These are phyloP conservation scores for Hiodon tergisus DNA, from an alignment of 2,113 vertebrate species.

Conservation along the genomic window DNA sequence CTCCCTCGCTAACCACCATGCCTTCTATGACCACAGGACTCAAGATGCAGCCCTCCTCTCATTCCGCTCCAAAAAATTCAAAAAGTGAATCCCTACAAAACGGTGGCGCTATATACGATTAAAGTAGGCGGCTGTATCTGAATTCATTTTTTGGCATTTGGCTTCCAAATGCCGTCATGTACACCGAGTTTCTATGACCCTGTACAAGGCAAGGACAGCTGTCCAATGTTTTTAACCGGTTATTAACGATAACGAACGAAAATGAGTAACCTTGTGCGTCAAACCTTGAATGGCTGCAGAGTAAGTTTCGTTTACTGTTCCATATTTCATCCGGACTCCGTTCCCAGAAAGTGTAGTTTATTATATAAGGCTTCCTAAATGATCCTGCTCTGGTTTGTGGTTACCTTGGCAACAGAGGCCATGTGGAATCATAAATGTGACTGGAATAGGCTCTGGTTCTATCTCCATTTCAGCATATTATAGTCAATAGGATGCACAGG, in stretches of 20 bases:
- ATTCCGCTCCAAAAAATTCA: no score
- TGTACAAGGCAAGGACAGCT: no score
- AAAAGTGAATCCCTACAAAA: no score
- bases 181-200: no score
- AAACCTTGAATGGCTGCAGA: neutral
- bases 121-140: no score
- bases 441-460: neutral
- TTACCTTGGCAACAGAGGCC: slow-evolving; percentile 18
- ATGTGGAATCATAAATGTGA: neutral
- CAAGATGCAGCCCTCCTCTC: neutral
- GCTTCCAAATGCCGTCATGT: no score
- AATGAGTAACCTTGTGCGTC: neutral
- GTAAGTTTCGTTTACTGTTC: slow-evolving; percentile 8
- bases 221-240: no score
- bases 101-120: no score
- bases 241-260: neutral
- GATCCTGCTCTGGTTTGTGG: slow-evolving; percentile 13
- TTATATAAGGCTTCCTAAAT: slow-evolving; percentile 16
- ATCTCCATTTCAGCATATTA: no score
- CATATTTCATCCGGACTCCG: slow-evolving; percentile 2
- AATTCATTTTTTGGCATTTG: no score
- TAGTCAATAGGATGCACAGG: no score
- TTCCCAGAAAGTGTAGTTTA: slow-evolving; percentile 15
- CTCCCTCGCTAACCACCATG: slow-evolving; percentile 6
- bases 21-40: slow-evolving; percentile 6